Evolutionary conservation across 1,140 invertebrate species (phyloP).

Genomic region (Drosophila parvula): DNA sequence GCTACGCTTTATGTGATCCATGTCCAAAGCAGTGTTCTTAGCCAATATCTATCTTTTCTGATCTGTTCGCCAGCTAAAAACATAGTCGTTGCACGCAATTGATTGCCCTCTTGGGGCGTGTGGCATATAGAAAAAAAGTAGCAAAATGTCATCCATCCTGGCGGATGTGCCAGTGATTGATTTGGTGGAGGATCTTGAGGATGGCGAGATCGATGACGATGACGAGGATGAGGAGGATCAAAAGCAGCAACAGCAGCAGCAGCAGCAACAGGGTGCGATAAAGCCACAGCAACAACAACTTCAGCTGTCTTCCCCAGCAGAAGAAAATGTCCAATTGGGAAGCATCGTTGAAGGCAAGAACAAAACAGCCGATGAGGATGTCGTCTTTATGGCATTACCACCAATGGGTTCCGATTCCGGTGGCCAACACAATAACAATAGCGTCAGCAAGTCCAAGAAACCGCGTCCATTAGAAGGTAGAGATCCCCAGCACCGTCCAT

Average conservation of each 20-base stretch:
- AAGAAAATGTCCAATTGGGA: conserved; percentile 59
- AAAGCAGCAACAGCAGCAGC: conserved; percentile 1
- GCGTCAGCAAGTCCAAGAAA: conserved; percentile 53
- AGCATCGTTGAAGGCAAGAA: conserved; percentile 47
- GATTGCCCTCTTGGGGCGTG: not conserved
- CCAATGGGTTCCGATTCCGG: conserved; percentile 1
- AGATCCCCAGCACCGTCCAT: not conserved
- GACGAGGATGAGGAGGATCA: conserved; percentile 84
- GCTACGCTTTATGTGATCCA: conserved; percentile 9
- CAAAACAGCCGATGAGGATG: conserved; percentile 52
- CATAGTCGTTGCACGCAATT: not conserved
- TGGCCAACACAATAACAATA: not conserved
- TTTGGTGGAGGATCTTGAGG: conserved; percentile 85
- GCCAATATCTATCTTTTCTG: conserved; percentile 1
- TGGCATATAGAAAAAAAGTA: not conserved
- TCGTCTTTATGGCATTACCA: conserved; percentile 43
- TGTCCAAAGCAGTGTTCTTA: conserved; percentile 7
- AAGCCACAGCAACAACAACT: conserved; percentile 25
- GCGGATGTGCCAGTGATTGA: conserved; percentile 53
- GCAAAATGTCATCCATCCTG: conserved; percentile 46
- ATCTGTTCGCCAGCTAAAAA: not conserved
- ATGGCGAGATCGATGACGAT: conserved; percentile 87
- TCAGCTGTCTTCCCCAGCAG: conserved; percentile 14
- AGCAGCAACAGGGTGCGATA: not conserved
- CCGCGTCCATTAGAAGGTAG: conserved; percentile 69